Conservation (phyloP, 2,113 vertebrate genomes). For the Argyrosomus japonicus region DNA sequence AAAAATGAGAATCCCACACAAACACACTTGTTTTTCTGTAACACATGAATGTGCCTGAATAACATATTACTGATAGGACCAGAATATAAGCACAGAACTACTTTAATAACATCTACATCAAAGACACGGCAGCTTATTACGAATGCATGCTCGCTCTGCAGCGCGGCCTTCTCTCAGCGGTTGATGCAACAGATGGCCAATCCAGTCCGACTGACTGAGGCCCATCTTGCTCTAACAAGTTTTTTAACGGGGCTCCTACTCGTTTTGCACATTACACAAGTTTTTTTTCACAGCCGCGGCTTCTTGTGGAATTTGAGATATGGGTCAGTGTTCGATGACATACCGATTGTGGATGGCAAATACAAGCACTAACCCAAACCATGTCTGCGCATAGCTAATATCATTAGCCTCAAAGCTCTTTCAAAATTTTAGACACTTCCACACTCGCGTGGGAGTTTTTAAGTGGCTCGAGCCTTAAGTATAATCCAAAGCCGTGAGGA, state of each 20-base stretch:
- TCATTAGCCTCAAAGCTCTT: not conserved
- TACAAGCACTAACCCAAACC: not conserved
- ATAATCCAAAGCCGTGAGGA: conserved; percentile 24
- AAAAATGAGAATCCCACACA: not conserved
- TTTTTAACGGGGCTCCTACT: conserved; percentile 57
- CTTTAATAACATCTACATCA: not conserved
- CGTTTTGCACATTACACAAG: conserved; percentile 44
- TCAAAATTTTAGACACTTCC: not conserved
- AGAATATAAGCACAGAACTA: not conserved
- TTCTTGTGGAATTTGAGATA: conserved; percentile 24
- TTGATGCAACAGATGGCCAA: conserved; percentile 69
- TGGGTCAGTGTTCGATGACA: conserved; percentile 38
- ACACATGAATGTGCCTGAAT: not conserved
- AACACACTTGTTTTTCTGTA: not conserved
- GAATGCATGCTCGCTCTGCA: not conserved
- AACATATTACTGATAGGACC: not conserved
- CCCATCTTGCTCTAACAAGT: conserved; percentile 52
- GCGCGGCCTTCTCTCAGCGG: conserved; percentile 3
- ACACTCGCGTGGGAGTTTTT: conserved; percentile 44
- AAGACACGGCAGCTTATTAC: conserved; percentile 5
- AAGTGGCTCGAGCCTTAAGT: conserved; percentile 40
- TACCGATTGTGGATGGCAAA: conserved; percentile 9
- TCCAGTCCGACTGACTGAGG: conserved; percentile 16
- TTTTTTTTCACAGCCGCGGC: conserved; percentile 2
- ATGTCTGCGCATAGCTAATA: not conserved